Conservation (phyloP, 2,113 vertebrate genomes). For the Chrysochloris asiatica region DNA sequence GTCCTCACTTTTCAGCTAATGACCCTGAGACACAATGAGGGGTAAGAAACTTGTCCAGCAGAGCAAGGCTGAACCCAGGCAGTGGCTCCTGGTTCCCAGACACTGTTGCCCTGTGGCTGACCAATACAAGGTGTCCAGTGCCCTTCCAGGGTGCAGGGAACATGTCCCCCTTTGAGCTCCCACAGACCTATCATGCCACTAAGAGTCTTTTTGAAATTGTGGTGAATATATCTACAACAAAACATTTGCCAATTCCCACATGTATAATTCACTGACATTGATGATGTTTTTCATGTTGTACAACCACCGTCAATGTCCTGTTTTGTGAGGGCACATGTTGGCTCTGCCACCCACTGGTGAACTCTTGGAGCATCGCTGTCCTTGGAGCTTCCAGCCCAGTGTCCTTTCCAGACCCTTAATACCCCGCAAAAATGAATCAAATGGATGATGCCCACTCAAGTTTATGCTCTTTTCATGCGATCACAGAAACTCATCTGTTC, state of each 20-base stretch:
- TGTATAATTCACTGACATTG: neutral
- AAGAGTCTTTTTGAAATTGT: neutral
- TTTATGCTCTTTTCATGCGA: neutral
- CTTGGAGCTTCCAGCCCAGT: neutral
- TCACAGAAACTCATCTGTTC: neutral
- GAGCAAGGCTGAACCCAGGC: neutral
- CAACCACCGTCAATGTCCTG: neutral
- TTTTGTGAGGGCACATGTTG: neutral
- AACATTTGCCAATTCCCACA: neutral
- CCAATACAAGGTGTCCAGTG: neutral
- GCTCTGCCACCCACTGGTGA: neutral
- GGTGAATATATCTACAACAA: neutral
- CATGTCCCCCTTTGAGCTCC: neutral
- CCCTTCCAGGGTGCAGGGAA: neutral
- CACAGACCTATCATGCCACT: neutral
- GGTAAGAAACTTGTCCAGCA: neutral
- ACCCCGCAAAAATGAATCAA: neutral
- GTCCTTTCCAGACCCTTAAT: neutral
- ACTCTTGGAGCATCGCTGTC: neutral
- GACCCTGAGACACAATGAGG: neutral
- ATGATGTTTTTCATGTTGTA: neutral
- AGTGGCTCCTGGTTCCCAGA: neutral
- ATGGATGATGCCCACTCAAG: neutral
- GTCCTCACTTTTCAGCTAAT: neutral
- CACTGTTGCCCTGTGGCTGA: accelerated